Percentiles rank a stretch among this genome's conserved stretches.
These are phyloP conservation scores for Drosophila lutescens DNA, from an alignment of 2,888 invertebrate genomes.

Conservation along the genomic window DNA sequence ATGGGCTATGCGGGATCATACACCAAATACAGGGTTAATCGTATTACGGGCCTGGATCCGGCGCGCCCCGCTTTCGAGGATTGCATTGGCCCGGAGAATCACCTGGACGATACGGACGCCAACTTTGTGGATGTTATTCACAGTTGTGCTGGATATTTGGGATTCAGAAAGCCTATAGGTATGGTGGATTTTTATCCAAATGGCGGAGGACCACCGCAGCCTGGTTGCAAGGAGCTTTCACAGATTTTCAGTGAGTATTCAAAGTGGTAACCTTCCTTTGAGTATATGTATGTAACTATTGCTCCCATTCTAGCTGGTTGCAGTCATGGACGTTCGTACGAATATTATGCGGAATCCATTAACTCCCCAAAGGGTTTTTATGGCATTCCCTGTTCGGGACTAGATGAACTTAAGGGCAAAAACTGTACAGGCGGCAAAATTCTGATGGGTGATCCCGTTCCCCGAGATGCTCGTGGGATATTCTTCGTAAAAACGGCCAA, in stretches of 20 bases:
- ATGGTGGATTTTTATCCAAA: slow-evolving; percentile 91
- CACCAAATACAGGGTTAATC: slow-evolving; percentile 84
- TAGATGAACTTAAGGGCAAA: slow-evolving; percentile 81
- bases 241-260: slow-evolving; percentile 81
- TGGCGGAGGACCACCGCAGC: slow-evolving; percentile 88
- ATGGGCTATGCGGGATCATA: slow-evolving; percentile 86
- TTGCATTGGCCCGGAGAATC: slow-evolving; percentile 83
- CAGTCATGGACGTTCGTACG: slow-evolving; percentile 88
- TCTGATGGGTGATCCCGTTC: slow-evolving; percentile 86
- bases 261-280: fast-evolving
- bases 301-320: slow-evolving; percentile 85
- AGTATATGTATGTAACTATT: neutral
- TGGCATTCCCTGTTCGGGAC: slow-evolving; percentile 86
- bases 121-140: slow-evolving; percentile 91
- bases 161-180: slow-evolving; percentile 86
- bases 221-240: slow-evolving; percentile 87
- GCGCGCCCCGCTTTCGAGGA: slow-evolving; percentile 85
- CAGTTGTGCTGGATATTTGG: slow-evolving; percentile 88
- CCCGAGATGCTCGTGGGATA: slow-evolving; percentile 85
- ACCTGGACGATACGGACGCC: slow-evolving; percentile 88
- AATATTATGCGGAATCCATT: slow-evolving; percentile 88
- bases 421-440: slow-evolving; percentile 81
- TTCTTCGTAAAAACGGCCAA: slow-evolving; percentile 87
- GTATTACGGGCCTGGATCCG: slow-evolving; percentile 89
- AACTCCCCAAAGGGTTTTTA: slow-evolving; percentile 85